Conservation (phyloP, 2,888 invertebrate genomes). For the Eupithecia exiguata region DNA sequence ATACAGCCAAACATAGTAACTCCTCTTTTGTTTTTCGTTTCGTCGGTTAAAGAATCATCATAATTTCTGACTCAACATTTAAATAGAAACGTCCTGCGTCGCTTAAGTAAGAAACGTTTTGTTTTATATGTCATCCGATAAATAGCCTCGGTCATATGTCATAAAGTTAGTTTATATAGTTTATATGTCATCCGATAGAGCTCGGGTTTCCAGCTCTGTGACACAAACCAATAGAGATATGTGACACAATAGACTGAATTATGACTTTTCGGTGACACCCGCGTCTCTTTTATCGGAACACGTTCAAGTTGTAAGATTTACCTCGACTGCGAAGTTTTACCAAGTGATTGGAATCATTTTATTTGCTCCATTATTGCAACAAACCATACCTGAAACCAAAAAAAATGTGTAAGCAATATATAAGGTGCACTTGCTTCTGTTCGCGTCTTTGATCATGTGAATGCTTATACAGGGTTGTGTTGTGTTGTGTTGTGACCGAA, state of each 20-base stretch:
- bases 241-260: constrained; percentile 62
- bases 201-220: neutral
- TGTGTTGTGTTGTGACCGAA: no score
- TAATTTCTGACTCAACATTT: neutral
- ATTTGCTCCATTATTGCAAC: neutral
- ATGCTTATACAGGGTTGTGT: no score
- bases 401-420: neutral
- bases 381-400: constrained; percentile 2
- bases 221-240: constrained; percentile 58
- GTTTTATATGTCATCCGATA: neutral
- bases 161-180: no score
- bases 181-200: neutral
- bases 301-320: constrained; percentile 45
- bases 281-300: constrained; percentile 46
- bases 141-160: no score
- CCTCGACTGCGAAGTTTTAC: neutral
- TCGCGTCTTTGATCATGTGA: no score
- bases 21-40: no score
- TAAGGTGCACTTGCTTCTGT: neutral
- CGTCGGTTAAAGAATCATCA: neutral
- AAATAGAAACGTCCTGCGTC: neutral
- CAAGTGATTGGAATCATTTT: neutral
- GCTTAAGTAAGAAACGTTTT: neutral
- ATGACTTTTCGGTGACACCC: constrained; percentile 61
- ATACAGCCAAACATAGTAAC: no score